These are phyloP conservation scores for Hypolimnas misippus DNA, from an alignment of 2,888 invertebrate genomes.

Conservation along the genomic window DNA sequence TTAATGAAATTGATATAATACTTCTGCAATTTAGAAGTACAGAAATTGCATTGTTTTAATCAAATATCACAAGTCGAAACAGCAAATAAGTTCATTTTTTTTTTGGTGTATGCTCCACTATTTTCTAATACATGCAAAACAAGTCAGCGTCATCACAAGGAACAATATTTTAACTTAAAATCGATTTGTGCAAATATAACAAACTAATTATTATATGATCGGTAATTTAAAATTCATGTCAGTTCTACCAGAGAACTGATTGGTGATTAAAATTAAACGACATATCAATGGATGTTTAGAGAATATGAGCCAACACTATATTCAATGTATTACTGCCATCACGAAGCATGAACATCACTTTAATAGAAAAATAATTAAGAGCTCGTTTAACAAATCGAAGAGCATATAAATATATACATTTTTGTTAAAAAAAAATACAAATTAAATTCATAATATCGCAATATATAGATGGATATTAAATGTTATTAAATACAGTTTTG, in stretches of 20 bases:
- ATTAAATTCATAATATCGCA: too few species aligned
- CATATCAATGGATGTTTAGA: slow-evolving; percentile 3
- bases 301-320: slow-evolving; percentile 15
- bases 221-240: slow-evolving; percentile 30
- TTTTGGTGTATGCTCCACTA: slow-evolving; percentile 23
- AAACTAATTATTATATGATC: slow-evolving; percentile 14
- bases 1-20: slow-evolving; percentile 14
- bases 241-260: slow-evolving; percentile 24
- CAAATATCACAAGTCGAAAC: slow-evolving; percentile 9
- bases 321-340: background rate
- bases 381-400: background rate
- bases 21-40: slow-evolving; percentile 15
- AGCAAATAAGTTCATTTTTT: background rate
- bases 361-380: too few species aligned
- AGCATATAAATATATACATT: background rate
- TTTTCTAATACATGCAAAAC: slow-evolving; percentile 18
- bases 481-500: slow-evolving; percentile 10
- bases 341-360: too few species aligned
- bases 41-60: slow-evolving; percentile 19
- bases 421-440: too few species aligned
- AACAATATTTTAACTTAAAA: slow-evolving; percentile 32
- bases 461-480: background rate
- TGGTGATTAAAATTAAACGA: slow-evolving; percentile 10
- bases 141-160: slow-evolving; percentile 30
- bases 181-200: slow-evolving; percentile 40